Base-by-base conservation (phyloP, 2,888 invertebrate species). In the Actias luna region DNA sequence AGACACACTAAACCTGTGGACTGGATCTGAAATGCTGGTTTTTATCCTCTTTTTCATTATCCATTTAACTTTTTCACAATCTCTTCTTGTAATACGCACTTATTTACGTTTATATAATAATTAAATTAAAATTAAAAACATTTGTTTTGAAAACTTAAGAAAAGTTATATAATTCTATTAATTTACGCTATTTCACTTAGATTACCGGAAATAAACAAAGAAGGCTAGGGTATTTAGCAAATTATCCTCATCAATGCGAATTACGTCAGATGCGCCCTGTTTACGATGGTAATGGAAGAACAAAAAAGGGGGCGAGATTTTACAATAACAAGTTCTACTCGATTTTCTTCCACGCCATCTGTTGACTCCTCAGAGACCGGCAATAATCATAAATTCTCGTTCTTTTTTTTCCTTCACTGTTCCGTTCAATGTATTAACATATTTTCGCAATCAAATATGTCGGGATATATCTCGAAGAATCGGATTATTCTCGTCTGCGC, bases 331-430 rank as follows among this genome's bases (percentile, higher is more conserved):
- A 59, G 55, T 22, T 31, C 55, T 31, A 27, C 42, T 31, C 58
- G 57, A 58, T 62, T 58, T 58, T 57, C 62, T 39, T 57, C 33
- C 59, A 39, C 36, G 16, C 59, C 59, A 63, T 63, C 59, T 63
- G 59, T 59, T 63, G 52, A 35, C 55, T 60, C 39, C 59, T 50
- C 55, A 29, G 29, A 29, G 52, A 55, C 36, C 59, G 63, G 63
- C 68, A 64, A 72, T 74, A 71, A 68, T 68, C 72, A 74, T 74
- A 74, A 70, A 74, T 72, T 69, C n/a, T n/a, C 69, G 70, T 70
- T 71, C 72, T 65, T 70, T 71, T 74, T 65, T 72, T 62, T n/a
- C n/a, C n/a, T n/a, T 67, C 65, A 59, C 66, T 60, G 58, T 39
- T 29, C 55, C n/a, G 55, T 55, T 55, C 55, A 7, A 59, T 59